A percentile compares a stretch with the other conserved stretches of the same genome.
phyloP scores from a whole-genome alignment of 2,888 invertebrate species.

The Thalpophila matura region DNA sequence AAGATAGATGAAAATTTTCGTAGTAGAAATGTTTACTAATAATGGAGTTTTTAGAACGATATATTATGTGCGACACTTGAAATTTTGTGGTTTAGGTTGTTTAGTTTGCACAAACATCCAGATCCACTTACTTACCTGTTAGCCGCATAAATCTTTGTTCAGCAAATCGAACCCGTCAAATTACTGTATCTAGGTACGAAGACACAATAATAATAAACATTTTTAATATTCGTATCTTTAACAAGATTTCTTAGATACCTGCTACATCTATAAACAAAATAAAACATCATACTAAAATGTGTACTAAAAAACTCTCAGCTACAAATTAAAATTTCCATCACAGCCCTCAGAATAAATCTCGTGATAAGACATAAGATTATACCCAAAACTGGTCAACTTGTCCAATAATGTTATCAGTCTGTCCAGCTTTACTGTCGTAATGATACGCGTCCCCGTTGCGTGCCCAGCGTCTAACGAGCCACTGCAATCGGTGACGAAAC shows the following conservation, averaged over 20 bases:
- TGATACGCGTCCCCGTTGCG: constrained; percentile 82
- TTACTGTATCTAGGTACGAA: no score
- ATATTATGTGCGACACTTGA: no score
- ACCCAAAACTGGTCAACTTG: constrained; percentile 66
- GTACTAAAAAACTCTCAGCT: background rate
- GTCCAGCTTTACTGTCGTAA: constrained; percentile 77
- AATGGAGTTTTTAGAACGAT: no score
- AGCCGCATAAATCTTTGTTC: no score
- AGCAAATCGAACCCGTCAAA: no score
- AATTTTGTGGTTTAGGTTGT: background rate
- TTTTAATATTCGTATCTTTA: no score
- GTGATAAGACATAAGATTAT: constrained; percentile 56
- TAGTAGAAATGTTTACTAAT: constrained; percentile 1
- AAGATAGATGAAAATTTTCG: background rate
- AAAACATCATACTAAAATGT: no score
- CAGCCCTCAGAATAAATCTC: background rate
- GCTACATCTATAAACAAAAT: no score
- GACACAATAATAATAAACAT: no score
- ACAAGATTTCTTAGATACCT: no score
- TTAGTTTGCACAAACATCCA: no score
- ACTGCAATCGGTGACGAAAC: constrained; percentile 83
- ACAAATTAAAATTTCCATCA: background rate
- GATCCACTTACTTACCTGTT: no score
- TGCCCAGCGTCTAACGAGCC: constrained; percentile 81
- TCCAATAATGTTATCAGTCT: constrained; percentile 72